Evolutionary conservation across 2,888 invertebrate species (phyloP), one percentile per base, ranked within the genome.

Genomic region (Lordiphosa fenestrarum): DNA sequence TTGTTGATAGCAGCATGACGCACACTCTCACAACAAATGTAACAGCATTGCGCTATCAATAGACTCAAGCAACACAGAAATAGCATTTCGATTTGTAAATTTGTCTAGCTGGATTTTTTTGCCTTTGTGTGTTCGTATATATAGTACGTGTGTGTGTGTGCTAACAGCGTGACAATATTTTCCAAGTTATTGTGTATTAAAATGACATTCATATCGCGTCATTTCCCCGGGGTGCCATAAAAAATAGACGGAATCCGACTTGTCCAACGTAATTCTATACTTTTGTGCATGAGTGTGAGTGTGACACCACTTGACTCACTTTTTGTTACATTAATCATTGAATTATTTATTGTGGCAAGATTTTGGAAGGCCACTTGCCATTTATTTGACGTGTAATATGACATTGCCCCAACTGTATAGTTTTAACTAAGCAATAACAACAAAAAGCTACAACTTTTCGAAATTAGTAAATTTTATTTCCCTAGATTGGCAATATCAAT

Each of bases 301-400:
- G 44, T 36, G 48, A 25, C 37, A 36, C 55, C 63, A 64, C 53
- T 53, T 66, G 67, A 66, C 62, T 66, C 66, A 66, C 49, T 56
- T 61, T 44, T 48, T 61, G 52, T 42, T 59, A 48, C 66, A 66
- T 53, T 15, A 15, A 15, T 57, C 62, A 65, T 68, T 78, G 60
- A 80, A 77, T 77, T 72, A 83, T 80, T 75, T 80, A 83, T 80
- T 75, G 80, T 77, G 65, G 65, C 40, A 49, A 55, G 55, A 63
- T 63, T 62, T 66, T 44, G 39, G 54, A 71, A 64, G 49, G 66
- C 47, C 37, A 54, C 66, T 76, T 53, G 64, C 68, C 64, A 49
- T 61, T 53, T 50, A 44, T 46, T 55, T 66, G 57, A 64, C 61
- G 70, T 67, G 59, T 53, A 65, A 76, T 70, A 61, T 61, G 53